Evolutionary conservation across 2,797 vertebrate species (phyloP), one percentile per base, ranked within the genome.

Genomic region (Heteromormyrus szaboi): DNA sequence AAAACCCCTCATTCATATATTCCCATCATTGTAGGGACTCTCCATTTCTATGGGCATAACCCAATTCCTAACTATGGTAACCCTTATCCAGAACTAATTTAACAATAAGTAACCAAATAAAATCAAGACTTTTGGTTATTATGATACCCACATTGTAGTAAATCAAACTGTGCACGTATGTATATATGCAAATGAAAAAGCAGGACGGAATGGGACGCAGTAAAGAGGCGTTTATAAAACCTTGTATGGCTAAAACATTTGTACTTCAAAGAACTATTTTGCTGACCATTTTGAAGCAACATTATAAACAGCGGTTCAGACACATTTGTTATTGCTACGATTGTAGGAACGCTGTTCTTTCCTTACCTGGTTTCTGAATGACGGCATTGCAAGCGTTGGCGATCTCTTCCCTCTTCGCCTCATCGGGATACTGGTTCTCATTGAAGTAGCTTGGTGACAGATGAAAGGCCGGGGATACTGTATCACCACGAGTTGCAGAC

Each of bases 331-430:
- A 44, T 79, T 3, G 37, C 37, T 37, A 19, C 33, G 3, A 41
- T 3, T 41, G 6, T 1, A 41, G 68, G 14, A 76, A 76, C 0
- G 4, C 33, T 14, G 22, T 85, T 53, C 48, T 51, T 25, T 22
- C 53, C 87, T 90, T 87, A 98, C 97, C 97, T 96, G 97, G 97
- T 90, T 97, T 98, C 83, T 98, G 97, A 90, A 97, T 97, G n/a
- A 98, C 97, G 19, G 97, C 97, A 86, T 97, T 98, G 95, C 97
- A 98, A 90, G 97, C 97, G 0, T 97, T 98, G 37, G 97, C 96
- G 79, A 98, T 97, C 93, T 98, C 97, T 94, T 98, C 97, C 91
- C 97, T 95, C 93, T 97, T 97, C 87, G 97, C 96, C 92, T 98
- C 97, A 5, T 97, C 97, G 0, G 97, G 97, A 90, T 98, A 98